These are phyloP conservation scores for Drosophila obscura DNA, from an alignment of 1,140 invertebrate species.

Conservation along the genomic window DNA sequence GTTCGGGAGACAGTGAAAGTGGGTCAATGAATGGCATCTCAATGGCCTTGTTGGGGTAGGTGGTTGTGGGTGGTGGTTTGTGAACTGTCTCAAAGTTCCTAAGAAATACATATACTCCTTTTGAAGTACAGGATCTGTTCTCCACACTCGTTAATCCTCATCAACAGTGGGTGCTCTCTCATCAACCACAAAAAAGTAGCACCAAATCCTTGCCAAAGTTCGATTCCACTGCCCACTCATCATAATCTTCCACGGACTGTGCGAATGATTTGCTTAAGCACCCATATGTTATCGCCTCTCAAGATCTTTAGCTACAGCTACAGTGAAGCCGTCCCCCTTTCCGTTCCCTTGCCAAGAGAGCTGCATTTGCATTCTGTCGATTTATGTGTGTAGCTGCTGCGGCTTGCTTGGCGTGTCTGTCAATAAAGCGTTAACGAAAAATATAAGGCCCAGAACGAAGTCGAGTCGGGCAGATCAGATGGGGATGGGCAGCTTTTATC, in stretches of 20 bases:
- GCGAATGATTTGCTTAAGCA: constrained; percentile 53
- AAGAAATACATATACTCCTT: not conserved
- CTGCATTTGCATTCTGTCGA: constrained; percentile 22
- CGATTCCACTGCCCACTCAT: constrained; percentile 37
- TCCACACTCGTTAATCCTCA: no score
- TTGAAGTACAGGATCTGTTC: not conserved
- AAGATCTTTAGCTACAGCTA: constrained; percentile 39
- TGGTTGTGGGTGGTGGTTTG: constrained; percentile 6
- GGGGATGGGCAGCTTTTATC: constrained; percentile 56
- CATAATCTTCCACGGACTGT: constrained; percentile 19
- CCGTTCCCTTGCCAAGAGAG: not conserved
- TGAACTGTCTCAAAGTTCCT: not conserved
- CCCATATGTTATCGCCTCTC: constrained; percentile 53
- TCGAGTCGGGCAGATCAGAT: constrained; percentile 4
- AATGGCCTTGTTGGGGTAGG: constrained; percentile 52
- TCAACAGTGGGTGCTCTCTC: no score
- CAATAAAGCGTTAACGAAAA: constrained; percentile 50
- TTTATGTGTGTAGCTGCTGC: not conserved
- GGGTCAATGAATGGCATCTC: constrained; percentile 33
- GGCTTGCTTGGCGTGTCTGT: constrained; percentile 20
- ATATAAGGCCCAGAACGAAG: constrained; percentile 15
- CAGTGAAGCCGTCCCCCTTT: no score
- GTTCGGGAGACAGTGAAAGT: constrained; percentile 42
- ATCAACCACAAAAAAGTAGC: no score
- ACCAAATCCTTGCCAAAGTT: no score